Base-by-base conservation (phyloP, 64 coral and sea anemone genomes). In the Catalaphyllia jardinei region DNA sequence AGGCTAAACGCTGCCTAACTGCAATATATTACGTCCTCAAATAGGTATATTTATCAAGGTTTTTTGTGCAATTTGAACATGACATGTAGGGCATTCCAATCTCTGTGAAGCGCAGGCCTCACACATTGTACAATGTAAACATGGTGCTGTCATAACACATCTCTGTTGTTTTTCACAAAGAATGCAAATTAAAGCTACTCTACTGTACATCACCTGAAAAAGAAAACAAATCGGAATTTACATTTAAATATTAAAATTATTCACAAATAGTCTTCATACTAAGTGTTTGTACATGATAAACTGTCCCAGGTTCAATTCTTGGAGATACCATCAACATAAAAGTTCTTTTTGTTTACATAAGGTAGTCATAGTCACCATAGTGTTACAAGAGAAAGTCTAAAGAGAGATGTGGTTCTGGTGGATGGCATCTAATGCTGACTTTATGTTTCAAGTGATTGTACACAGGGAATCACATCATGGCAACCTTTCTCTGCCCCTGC, bases 111-210 rank as follows among this genome's bases (percentile, higher is more conserved):
- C 94, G 71, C 97, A 99, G 74, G 86, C 72, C 76, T 99, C 97
- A 64, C 97, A 99, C 90, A 99, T 89, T 18, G 89, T 75, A 95
- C 91, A 95, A 69, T 99, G 97, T 77, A 79, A 90, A 91, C 97
- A 99, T 63, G 97, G 97, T 17, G 92, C 88, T 50, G 97, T 99
- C 50, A 95, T 92, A 39, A 99, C 74, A 75, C 91, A 93, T 60
- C 94, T 78, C 35, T 71, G 71, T 28, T 95, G 79, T 60, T 93
- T 79, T 90, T 95, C 91, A 88, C 97, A 99, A 57, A 95, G 64
- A 60, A 76, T 90, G 90, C 97, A 99, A 63, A 80, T 52, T 83
- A 93, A 83, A 60, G 90, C 89, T 91, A 93, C 76, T 87, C 80
- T 95, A 74, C 91, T 86, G 91, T 95, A 93, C 86, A 99, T 99